phyloP scores from a whole-genome alignment of 2,113 vertebrate species.

The Eretmochelys imbricata region DNA sequence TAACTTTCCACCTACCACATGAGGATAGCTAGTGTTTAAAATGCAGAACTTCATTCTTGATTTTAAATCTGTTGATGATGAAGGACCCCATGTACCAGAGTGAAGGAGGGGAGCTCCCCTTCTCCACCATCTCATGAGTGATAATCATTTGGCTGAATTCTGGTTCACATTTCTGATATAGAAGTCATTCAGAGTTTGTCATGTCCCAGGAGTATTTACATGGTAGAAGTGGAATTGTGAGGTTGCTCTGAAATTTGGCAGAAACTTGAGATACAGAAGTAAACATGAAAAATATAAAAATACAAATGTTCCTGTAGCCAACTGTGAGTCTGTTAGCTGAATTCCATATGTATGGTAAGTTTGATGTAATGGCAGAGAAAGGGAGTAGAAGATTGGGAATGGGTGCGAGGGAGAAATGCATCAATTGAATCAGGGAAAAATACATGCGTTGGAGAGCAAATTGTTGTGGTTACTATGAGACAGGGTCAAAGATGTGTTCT shows the following conservation, averaged over 20 bases:
- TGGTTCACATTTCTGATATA: background rate
- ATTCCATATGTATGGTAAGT: background rate
- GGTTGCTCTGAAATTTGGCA: constrained; percentile 21
- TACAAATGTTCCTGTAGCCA: constrained; percentile 30
- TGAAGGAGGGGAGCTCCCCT: background rate
- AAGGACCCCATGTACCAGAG: background rate
- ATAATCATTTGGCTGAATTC: background rate
- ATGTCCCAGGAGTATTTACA: background rate
- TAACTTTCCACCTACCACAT: background rate
- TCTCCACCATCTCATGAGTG: background rate
- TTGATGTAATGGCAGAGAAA: background rate
- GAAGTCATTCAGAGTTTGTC: background rate
- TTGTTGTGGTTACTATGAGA: constrained; percentile 28
- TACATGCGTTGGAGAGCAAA: background rate
- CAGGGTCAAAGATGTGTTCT: constrained; percentile 3
- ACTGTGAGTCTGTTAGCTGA: constrained; percentile 22
- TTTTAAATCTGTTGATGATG: background rate
- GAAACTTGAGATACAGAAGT: constrained; percentile 34
- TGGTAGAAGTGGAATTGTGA: constrained; percentile 9
- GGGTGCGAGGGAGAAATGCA: fast-evolving
- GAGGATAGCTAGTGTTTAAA: background rate
- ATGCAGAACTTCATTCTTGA: background rate
- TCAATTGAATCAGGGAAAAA: background rate
- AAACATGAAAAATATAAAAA: constrained; percentile 51
- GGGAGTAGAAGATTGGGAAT: background rate